Evolutionary conservation across 2,888 invertebrate species (phyloP), one percentile per base, ranked within the genome.

Genomic region (Troides oblongomaculatus): DNA sequence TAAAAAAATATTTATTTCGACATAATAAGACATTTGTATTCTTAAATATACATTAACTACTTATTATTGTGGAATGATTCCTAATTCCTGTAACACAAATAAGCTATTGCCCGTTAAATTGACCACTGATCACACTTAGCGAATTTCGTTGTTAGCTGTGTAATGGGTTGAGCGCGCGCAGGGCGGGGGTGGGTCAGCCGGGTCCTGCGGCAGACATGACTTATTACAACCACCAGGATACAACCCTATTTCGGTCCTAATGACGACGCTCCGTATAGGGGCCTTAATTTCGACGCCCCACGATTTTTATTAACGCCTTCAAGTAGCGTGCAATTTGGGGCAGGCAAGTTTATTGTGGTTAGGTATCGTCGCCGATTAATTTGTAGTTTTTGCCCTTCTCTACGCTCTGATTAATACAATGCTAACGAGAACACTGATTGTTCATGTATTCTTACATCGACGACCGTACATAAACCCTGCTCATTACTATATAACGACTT

Each of bases 191-290:
- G 75, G 78, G 82, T 81, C 82, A 72, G 73, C 71, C 72, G 74
- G 81, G 84, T 84, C 84, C 90, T 90, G 90, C 85, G 86, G 84
- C 87, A 87, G 92, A 92, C 92, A 92, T 91, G 90, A 92, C 91
- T 91, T 92, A 92, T 92, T 90, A 87, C 89, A 79, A 86, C 86
- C 87, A 86, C 87, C 87, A 89, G 87, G 89, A 92, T 88, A 91
- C 91, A 90, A 91, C 90, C 92, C 90, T 89, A 90, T 90, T 91
- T 86, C 86, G 86, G 84, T 81, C 90, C 89, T 91, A 92, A 92
- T 91, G 90, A 92, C 88, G 85, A 84, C 83, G 86, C 87, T 87
- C 79, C 85, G 87, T 87, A 84, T 84, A 86, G 84, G 83, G 82
- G 82, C 90, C 91, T 91, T 91, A 89, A 92, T 92, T 92, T 89